Conservation (phyloP, 2,888 invertebrate species). For the Drosophila anomelani region DNA sequence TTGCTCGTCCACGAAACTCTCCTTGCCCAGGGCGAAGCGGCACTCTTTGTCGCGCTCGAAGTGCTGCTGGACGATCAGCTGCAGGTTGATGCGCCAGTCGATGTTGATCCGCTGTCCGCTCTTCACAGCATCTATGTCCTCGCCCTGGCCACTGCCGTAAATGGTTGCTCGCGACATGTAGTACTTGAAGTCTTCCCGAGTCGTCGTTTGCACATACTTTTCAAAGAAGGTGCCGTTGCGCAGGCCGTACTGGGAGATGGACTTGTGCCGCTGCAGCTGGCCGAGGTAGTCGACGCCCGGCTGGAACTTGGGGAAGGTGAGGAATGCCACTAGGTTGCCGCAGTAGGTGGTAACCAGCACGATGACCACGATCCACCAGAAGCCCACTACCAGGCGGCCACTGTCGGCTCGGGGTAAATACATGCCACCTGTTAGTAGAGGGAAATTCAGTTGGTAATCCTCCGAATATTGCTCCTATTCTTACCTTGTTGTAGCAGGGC, state of each 20-base stretch:
- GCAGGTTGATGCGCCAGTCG: conserved; percentile 92
- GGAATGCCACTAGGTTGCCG: conserved; percentile 95
- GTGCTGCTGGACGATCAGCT: conserved; percentile 89
- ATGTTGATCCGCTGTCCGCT: conserved; percentile 90
- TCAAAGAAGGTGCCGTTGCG: conserved; percentile 91
- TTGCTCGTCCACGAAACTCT: conserved; percentile 92
- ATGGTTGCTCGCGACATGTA: conserved; percentile 87
- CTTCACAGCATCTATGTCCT: conserved; percentile 87
- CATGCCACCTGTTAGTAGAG: conserved; percentile 89
- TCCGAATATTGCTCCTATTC: not conserved
- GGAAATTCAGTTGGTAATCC: not conserved
- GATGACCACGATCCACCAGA: conserved; percentile 96
- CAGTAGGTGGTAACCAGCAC: conserved; percentile 96
- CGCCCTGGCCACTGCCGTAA: conserved; percentile 85
- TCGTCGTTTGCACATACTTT: conserved; percentile 85
- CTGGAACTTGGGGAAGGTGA: conserved; percentile 92
- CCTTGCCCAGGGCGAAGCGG: conserved; percentile 90
- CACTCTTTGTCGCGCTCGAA: conserved; percentile 89
- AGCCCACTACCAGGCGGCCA: conserved; percentile 92
- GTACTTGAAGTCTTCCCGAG: conserved; percentile 78
- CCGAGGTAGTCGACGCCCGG: conserved; percentile 81
- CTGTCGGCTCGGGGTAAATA: conserved; percentile 94
- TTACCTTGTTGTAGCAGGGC: conserved; percentile 95
- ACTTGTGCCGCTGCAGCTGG: conserved; percentile 85
- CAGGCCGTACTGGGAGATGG: conserved; percentile 90